phyloP scores from a whole-genome alignment of 2,113 vertebrate genomes.

The Nipponia nippon region DNA sequence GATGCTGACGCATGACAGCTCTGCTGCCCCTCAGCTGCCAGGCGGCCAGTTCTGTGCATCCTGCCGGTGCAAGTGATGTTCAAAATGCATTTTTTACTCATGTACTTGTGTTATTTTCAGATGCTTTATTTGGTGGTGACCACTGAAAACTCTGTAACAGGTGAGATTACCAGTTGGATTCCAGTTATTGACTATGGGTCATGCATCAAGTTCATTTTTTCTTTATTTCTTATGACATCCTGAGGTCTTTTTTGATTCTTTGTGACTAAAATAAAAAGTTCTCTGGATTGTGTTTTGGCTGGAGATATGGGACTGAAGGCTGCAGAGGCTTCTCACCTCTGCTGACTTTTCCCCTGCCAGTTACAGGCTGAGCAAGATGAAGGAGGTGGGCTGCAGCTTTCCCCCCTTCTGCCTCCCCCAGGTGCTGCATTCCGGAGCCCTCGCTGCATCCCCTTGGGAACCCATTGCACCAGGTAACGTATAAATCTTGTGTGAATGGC shows the following conservation, averaged over 20 bases:
- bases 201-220: neutral
- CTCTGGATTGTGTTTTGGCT: neutral
- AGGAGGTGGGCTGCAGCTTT: neutral
- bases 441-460: neutral
- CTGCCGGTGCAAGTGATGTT: neutral
- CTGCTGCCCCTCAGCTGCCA: neutral
- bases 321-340: neutral
- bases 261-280: neutral
- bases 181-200: neutral
- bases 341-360: neutral
- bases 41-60: neutral
- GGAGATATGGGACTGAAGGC: neutral
- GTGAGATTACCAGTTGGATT: neutral
- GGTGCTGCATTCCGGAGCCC: accelerated
- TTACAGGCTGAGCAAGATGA: neutral
- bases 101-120: neutral
- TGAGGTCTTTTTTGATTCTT: neutral
- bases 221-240: neutral
- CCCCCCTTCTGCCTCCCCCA: neutral
- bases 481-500: neutral
- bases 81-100: neutral
- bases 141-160: neutral
- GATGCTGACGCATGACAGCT: neutral
- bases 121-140: neutral
- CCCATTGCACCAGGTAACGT: neutral